phyloP scores from a whole-genome alignment of 2,113 vertebrate species.

The Martes martes region DNA sequence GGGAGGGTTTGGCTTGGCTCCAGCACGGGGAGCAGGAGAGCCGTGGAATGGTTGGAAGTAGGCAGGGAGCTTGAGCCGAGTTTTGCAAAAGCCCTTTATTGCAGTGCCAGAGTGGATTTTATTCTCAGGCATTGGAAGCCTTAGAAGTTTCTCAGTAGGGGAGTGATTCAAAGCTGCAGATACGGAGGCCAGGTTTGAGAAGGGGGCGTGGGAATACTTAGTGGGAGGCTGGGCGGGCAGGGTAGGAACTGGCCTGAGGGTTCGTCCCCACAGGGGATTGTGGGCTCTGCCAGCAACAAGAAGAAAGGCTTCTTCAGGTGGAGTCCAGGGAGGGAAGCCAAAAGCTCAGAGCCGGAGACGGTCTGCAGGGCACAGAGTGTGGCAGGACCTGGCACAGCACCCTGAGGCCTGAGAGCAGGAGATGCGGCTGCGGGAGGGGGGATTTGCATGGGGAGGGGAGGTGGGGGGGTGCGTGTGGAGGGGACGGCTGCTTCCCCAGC shows the following conservation, averaged over 20 bases:
- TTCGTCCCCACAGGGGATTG: background rate
- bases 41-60: fast-evolving
- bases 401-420: background rate
- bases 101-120: background rate
- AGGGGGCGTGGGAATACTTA: background rate
- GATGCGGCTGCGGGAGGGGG: background rate
- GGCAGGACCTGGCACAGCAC: background rate
- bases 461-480: too few relatives aligned
- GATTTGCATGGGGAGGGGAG: too few relatives aligned
- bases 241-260: background rate
- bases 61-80: background rate
- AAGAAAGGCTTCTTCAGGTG: background rate
- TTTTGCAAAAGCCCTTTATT: background rate
- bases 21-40: background rate
- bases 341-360: background rate
- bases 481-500: background rate
- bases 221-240: background rate
- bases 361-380: background rate
- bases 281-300: background rate
- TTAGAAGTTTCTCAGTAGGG: background rate
- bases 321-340: background rate
- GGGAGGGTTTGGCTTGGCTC: too few relatives aligned
- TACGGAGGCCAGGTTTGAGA: background rate
- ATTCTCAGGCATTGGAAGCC: background rate
- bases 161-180: background rate